A percentile compares a stretch with the other conserved stretches of the same genome.
Evolutionary conservation across 2,113 vertebrate species (phyloP).

Genomic region (Puma concolor): DNA sequence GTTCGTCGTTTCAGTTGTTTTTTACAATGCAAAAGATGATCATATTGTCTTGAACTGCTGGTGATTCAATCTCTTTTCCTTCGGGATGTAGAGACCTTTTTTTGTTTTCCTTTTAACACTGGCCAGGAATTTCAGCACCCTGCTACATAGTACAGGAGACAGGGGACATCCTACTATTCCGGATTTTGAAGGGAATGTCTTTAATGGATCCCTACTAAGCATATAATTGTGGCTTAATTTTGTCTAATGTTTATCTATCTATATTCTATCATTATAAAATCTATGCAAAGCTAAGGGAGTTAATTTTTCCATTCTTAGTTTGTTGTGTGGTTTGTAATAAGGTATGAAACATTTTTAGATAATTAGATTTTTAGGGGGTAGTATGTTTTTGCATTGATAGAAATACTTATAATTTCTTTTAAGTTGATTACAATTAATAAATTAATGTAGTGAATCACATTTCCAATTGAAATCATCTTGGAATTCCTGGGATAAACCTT

Average conservation of each 20-base stretch:
- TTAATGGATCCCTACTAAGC: neutral
- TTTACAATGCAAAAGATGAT: neutral
- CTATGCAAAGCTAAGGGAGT: neutral
- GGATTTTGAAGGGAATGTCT: neutral
- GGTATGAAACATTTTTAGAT: neutral
- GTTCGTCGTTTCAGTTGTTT: neutral
- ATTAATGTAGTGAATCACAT: neutral
- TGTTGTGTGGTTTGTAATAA: neutral
- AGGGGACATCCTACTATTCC: rapidly evolving
- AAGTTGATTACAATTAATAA: neutral
- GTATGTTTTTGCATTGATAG: neutral
- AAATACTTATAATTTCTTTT: neutral
- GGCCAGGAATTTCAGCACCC: neutral
- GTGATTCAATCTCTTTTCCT: neutral
- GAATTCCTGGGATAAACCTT: neutral
- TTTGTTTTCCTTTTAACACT: neutral
- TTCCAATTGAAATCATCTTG: neutral
- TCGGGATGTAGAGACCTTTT: rapidly evolving
- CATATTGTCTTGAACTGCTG: neutral
- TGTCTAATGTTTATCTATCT: neutral
- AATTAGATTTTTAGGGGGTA: neutral
- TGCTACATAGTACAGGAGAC: too few relatives aligned
- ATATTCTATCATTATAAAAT: neutral
- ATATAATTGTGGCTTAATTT: neutral
- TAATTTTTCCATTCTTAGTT: neutral